Conservation (phyloP, 92 coral and sea anemone species). For the Paragorgia papillata region DNA sequence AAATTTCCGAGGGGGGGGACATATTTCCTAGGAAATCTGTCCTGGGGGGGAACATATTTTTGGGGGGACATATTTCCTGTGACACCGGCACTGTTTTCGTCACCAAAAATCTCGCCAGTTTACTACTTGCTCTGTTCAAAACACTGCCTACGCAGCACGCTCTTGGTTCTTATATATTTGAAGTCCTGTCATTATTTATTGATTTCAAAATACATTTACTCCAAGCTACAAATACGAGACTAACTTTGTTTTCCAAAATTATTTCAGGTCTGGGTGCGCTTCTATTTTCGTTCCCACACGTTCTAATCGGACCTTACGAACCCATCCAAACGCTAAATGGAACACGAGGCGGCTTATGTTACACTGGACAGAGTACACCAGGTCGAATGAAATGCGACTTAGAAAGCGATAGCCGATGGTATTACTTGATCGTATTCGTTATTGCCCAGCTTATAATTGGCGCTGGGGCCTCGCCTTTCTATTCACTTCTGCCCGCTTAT, state of each 20-base stretch:
- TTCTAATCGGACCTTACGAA: slow-evolving; percentile 67
- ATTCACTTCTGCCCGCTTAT: slow-evolving; percentile 79
- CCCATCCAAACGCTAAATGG: slow-evolving; percentile 46
- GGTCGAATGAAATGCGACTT: slow-evolving; percentile 49
- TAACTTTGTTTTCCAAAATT: not conserved
- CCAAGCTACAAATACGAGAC: not conserved
- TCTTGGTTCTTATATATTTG: no score
- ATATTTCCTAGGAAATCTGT: no score
- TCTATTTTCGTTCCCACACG: slow-evolving; percentile 70
- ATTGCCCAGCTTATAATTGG: slow-evolving; percentile 72
- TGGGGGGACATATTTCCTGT: no score
- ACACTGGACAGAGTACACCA: not conserved
- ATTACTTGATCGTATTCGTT: slow-evolving; percentile 63
- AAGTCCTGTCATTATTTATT: no score
- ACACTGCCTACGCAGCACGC: no score
- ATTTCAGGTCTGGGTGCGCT: slow-evolving; percentile 68
- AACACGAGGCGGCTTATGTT: not conserved
- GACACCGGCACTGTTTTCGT: no score
- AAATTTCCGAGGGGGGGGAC: no score
- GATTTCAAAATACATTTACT: no score
- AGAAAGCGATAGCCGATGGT: slow-evolving; percentile 63
- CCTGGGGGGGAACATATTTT: no score
- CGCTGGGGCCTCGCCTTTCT: slow-evolving; percentile 76
- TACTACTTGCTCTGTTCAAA: no score
- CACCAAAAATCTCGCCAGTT: no score